Percentiles rank a stretch among this genome's conserved stretches.
Evolutionary conservation across 2,888 invertebrate genomes (phyloP).

Genomic region (Idaea aversata): DNA sequence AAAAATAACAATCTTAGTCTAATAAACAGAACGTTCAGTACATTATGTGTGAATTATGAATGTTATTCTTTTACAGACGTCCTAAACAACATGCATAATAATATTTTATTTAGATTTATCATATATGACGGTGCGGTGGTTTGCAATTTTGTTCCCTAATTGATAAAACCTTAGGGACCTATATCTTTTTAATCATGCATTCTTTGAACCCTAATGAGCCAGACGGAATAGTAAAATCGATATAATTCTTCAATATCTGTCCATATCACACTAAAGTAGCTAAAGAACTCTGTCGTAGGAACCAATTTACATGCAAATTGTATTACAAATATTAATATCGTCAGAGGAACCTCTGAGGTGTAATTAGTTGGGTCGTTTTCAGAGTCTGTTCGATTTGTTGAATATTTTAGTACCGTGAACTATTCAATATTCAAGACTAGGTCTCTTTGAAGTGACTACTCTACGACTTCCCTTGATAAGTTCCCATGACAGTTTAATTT

Average conservation of each 20-base stretch:
- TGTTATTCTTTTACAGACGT: no score
- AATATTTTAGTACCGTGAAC: constrained; percentile 64
- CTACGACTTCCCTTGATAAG: constrained; percentile 49
- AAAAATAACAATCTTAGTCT: background rate
- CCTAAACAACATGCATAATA: no score
- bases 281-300: constrained; percentile 1
- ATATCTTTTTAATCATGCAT: no score
- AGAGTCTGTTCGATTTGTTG: constrained; percentile 53
- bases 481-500: constrained; percentile 64
- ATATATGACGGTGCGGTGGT: no score
- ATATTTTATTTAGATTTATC: no score
- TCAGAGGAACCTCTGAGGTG: constrained; percentile 43
- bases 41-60: no score
- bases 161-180: no score
- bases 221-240: no score
- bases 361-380: constrained; percentile 49
- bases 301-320: constrained; percentile 29
- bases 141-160: no score
- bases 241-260: background rate
- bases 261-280: background rate
- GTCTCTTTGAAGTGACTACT: constrained; percentile 50
- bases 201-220: no score
- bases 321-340: constrained; percentile 40
- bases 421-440: constrained; percentile 68
- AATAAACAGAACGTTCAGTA: background rate